Percentiles rank a stretch among this genome's conserved stretches.
Evolutionary conservation across 92 coral and sea anemone genomes (phyloP).

Genomic region (Isaurus tuberculatus): DNA sequence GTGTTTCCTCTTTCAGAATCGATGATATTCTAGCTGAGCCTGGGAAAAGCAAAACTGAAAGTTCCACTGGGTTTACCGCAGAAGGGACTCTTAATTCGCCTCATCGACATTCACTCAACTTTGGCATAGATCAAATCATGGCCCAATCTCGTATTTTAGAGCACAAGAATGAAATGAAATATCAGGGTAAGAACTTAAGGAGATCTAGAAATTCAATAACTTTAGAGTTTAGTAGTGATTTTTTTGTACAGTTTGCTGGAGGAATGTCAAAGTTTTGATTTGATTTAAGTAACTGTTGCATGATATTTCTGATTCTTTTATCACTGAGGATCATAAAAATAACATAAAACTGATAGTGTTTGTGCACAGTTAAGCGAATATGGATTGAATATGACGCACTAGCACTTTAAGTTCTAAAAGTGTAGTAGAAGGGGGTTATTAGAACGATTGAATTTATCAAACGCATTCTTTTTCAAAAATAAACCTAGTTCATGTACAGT

Average conservation of each 20-base stretch:
- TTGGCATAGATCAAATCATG: slow-evolving; percentile 89
- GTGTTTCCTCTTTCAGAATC: slow-evolving; percentile 85
- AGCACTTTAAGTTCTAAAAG: neutral
- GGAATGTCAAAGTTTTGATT: slow-evolving; percentile 5
- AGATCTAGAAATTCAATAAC: too few species aligned
- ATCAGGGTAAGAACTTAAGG: slow-evolving; percentile 71
- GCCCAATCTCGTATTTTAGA: slow-evolving; percentile 63
- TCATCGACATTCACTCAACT: slow-evolving; percentile 61
- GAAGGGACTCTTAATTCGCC: slow-evolving; percentile 35
- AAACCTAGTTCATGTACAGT: too few species aligned
- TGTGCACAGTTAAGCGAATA: neutral
- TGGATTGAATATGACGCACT: neutral
- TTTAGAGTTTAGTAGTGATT: neutral
- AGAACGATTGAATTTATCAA: neutral
- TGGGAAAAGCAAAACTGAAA: slow-evolving; percentile 49
- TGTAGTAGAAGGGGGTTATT: neutral
- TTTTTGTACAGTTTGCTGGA: neutral
- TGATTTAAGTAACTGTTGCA: slow-evolving; percentile 20
- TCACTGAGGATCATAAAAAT: slow-evolving; percentile 44
- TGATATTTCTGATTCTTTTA: slow-evolving; percentile 30
- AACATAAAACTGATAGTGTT: neutral
- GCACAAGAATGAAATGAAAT: slow-evolving; percentile 63
- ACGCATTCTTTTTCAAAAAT: neutral
- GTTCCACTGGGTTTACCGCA: slow-evolving; percentile 54
- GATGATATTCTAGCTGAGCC: slow-evolving; percentile 86